Conservation (phyloP, 64 coral and sea anemone species). For the Anthopleura sola region DNA sequence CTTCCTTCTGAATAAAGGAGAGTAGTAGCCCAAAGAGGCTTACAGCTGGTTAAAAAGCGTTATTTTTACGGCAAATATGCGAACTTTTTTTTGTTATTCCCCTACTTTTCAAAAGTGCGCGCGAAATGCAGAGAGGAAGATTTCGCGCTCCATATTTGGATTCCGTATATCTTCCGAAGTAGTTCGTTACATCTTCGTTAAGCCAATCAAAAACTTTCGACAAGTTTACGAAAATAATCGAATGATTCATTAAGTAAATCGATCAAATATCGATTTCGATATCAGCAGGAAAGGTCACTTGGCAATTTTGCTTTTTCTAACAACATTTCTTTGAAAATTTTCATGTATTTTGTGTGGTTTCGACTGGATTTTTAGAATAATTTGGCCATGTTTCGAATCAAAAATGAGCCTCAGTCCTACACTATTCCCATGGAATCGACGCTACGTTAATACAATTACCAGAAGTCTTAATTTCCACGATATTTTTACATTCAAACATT, state of each 20-base stretch:
- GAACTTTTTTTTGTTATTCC: background rate
- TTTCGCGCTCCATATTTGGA: conserved; percentile 7
- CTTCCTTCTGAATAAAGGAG: background rate
- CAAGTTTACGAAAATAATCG: background rate
- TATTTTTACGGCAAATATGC: background rate
- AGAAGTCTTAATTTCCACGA: background rate
- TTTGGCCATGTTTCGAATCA: background rate
- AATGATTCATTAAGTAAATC: background rate
- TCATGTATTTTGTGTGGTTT: background rate
- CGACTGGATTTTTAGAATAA: background rate
- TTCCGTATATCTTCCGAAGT: background rate
- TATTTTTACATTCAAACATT: background rate
- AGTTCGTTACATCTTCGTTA: background rate
- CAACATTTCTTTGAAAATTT: background rate
- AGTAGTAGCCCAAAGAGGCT: background rate
- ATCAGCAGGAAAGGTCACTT: background rate
- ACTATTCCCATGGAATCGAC: background rate
- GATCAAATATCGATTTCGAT: background rate
- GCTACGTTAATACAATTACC: background rate
- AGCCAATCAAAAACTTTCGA: background rate
- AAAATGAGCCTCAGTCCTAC: background rate
- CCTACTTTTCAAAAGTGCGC: background rate
- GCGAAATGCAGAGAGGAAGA: background rate
- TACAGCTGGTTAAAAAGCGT: background rate
- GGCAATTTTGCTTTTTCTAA: background rate